Conservation (phyloP, 1,140 invertebrate species). For the Bilobella aurantiaca region DNA sequence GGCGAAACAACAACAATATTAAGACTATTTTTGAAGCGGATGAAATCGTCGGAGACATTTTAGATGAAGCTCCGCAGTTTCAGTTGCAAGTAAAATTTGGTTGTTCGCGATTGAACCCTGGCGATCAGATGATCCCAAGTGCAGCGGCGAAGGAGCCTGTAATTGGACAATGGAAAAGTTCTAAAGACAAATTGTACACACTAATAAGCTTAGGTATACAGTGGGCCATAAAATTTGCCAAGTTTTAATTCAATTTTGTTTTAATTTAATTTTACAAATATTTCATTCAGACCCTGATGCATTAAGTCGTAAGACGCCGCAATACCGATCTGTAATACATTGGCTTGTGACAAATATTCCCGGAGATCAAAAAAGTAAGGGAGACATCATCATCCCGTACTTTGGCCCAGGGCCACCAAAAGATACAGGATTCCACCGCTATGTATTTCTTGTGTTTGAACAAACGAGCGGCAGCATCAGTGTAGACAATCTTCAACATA, state of each 20-base stretch:
- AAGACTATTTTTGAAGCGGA: background rate
- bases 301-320: conserved; percentile 19
- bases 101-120: background rate
- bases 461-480: background rate
- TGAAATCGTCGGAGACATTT: background rate
- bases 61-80: background rate
- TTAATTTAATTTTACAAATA: background rate
- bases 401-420: conserved; percentile 74
- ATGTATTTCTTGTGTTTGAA: conserved; percentile 34
- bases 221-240: too few species aligned
- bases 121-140: background rate
- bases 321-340: conserved; percentile 45
- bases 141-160: background rate
- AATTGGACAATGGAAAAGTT: too few species aligned
- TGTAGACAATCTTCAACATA: background rate
- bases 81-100: background rate
- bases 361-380: conserved; percentile 56
- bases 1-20: too few species aligned
- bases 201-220: background rate
- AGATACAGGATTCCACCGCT: conserved; percentile 38
- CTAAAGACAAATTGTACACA: background rate
- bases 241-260: too few species aligned
- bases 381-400: conserved; percentile 64
- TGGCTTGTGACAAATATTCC: conserved; percentile 87
- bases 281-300: conserved; percentile 34